Evolutionary conservation across 2,797 vertebrate genomes (phyloP), one percentile per base, ranked within the genome.

Genomic region (Lutjanus argentimaculatus): DNA sequence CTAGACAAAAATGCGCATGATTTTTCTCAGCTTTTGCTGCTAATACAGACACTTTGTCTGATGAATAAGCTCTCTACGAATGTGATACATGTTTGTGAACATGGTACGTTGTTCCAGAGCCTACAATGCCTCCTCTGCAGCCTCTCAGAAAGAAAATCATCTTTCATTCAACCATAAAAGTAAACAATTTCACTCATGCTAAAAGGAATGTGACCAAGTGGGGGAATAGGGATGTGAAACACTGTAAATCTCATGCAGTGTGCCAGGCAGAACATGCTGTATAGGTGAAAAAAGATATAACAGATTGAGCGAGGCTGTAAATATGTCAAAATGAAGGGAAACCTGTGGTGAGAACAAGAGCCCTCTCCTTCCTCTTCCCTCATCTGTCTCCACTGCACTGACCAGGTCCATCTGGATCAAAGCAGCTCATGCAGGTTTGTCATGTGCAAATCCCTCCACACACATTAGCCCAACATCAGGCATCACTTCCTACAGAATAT

Each of bases 291-390:
- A 91, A 42, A 15, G 77, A 84, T 4, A 77, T 92, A 94, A 96
- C 95, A 92, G 93, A 96, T 96, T 95, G 91, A 94, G 91, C 85
- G 82, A 83, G 83, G 89, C 91, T 96, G 95, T 95, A 95, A 96
- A 91, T 94, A 88, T 94, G 92, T 95, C 95, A 95, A 84, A 92
- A 92, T 94, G 94, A 95, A 85, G 94, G 91, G 94, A 95, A 96
- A 95, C 96, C 95, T 91, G 80, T 77, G 94, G 93, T 90, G 87
- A 91, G 83, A 90, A 91, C 77, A 87, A 93, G 89, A 94, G 96
- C 92, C 92, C 91, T 88, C 85, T 88, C 89, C 92, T 96, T 96
- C 95, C 95, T 92, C 92, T 95, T 96, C 94, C 69, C 77, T 89
- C 85, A 83, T 87, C 86, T 71, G 57, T 88, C 93, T 95, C 93